Conservation (phyloP, 2,888 invertebrate species). For the Ormyrus labotus region DNA sequence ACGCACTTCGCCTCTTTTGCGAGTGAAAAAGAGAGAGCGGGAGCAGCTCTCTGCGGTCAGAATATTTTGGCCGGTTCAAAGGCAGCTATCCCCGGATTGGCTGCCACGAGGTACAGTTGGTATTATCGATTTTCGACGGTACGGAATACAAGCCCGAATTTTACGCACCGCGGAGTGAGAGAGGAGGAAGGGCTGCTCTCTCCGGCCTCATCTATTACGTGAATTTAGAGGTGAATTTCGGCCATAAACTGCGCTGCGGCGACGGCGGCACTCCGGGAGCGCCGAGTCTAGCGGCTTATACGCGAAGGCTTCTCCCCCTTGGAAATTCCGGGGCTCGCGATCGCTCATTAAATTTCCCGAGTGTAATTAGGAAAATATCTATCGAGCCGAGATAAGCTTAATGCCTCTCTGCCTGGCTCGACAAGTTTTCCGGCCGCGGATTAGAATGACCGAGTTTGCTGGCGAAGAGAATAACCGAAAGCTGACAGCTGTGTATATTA, state of each 20-base stretch:
- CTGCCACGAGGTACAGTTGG: not conserved
- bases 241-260: slow-evolving; percentile 11
- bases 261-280: too few relatives aligned
- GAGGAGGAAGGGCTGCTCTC: not conserved
- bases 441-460: too few relatives aligned
- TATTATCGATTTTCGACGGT: slow-evolving; percentile 35
- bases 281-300: not conserved
- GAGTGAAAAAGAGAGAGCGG: too few relatives aligned
- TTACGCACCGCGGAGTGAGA: slow-evolving; percentile 20
- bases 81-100: not conserved
- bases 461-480: too few relatives aligned
- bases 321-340: not conserved
- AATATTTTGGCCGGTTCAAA: not conserved
- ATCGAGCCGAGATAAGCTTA: too few relatives aligned
- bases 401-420: too few relatives aligned
- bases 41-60: not conserved
- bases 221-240: slow-evolving; percentile 33
- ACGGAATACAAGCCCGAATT: not conserved
- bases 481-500: too few relatives aligned
- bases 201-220: slow-evolving; percentile 23
- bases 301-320: not conserved
- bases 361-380: too few relatives aligned
- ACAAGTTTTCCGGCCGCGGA: too few relatives aligned
- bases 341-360: too few relatives aligned
- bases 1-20: too few relatives aligned